These are phyloP conservation scores for Poeciliopsis occidentalis DNA, from an alignment of 2,113 vertebrate species.

Conservation along the genomic window DNA sequence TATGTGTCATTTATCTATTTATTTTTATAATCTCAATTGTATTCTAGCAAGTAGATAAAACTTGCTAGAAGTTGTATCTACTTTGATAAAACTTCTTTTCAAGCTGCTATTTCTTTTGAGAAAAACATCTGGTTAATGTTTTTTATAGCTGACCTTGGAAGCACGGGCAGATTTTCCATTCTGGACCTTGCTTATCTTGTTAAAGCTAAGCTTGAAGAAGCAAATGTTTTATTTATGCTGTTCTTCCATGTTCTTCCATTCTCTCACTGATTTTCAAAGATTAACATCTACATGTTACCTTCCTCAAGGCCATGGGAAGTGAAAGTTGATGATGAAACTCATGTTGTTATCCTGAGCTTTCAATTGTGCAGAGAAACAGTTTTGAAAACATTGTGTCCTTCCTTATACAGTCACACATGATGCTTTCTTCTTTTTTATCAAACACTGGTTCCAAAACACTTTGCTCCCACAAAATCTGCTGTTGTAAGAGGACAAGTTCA, in stretches of 20 bases:
- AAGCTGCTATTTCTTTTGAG: neutral
- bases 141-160: neutral
- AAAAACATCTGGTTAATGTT: neutral
- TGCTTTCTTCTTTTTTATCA: neutral
- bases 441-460: constrained; percentile 2
- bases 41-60: neutral
- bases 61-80: too few relatives aligned
- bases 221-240: constrained; percentile 11
- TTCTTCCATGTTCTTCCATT: neutral
- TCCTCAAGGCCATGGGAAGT: constrained; percentile 59
- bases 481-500: constrained; percentile 7
- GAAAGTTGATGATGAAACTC: constrained; percentile 26
- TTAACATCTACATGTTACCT: constrained; percentile 31
- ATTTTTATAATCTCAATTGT: neutral
- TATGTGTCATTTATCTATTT: neutral
- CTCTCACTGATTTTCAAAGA: constrained; percentile 21
- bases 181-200: neutral
- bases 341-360: neutral
- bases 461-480: constrained; percentile 14
- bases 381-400: constrained; percentile 19
- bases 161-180: neutral
- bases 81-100: too few relatives aligned
- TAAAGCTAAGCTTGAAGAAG: neutral
- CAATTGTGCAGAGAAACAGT: neutral
- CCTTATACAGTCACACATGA: constrained; percentile 1